phyloP scores from a whole-genome alignment of 2,797 vertebrate genomes.

The Menidia menidia region DNA sequence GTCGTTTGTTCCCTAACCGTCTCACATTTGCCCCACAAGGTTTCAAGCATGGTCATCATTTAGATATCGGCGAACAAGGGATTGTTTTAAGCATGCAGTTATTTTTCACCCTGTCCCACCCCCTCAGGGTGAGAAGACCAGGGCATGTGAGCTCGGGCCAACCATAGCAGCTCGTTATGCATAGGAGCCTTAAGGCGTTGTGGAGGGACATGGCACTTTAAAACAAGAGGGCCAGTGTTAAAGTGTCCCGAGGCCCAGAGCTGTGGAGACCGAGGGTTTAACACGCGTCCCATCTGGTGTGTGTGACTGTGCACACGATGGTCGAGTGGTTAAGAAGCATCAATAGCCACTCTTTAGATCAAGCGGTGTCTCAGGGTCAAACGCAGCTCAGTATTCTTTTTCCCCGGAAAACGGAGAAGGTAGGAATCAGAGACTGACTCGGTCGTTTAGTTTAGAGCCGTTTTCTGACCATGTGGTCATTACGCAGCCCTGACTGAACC shows the following conservation, averaged over 20 bases:
- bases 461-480: neutral
- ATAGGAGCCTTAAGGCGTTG: conserved; percentile 67
- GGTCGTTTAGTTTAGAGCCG: conserved; percentile 30
- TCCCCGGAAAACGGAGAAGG: conserved; percentile 21
- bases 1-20: conserved; percentile 57
- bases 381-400: conserved; percentile 53
- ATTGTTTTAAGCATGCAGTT: conserved; percentile 76
- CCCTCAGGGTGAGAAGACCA: conserved; percentile 76
- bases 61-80: conserved; percentile 73
- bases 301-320: conserved; percentile 78
- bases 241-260: conserved; percentile 74
- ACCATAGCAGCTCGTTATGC: conserved; percentile 79
- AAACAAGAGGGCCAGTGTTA: conserved; percentile 80
- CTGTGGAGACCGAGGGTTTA: conserved; percentile 78
- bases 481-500: conserved; percentile 16
- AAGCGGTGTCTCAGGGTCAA: conserved; percentile 67
- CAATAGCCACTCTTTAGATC: conserved; percentile 71
- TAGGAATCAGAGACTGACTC: conserved; percentile 7
- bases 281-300: conserved; percentile 81
- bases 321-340: conserved; percentile 78
- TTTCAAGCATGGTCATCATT: conserved; percentile 63
- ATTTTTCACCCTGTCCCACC: conserved; percentile 74
- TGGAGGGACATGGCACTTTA: conserved; percentile 74
- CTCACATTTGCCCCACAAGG: conserved; percentile 50
- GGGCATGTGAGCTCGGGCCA: conserved; percentile 80